phyloP scores from a whole-genome alignment of 1,140 invertebrate genomes.

The Drosophila chauvacae region DNA sequence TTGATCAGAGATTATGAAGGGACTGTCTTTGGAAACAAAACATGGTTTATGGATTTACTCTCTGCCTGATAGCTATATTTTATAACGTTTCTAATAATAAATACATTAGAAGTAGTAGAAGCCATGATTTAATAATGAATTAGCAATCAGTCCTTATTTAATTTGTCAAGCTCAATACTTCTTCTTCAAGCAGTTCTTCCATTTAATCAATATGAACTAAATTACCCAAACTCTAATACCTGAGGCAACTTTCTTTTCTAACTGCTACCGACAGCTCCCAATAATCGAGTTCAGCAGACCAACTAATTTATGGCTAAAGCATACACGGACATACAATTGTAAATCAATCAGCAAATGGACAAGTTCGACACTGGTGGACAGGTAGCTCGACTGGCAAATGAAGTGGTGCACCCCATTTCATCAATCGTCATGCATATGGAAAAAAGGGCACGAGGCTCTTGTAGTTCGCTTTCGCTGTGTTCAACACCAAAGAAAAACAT shows the following conservation, averaged over 20 bases:
- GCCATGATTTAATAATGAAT: neutral
- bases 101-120: neutral
- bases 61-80: too few relatives aligned
- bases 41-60: neutral
- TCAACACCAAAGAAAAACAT: neutral
- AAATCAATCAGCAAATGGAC: slow-evolving; percentile 70
- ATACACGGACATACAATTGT: slow-evolving; percentile 48
- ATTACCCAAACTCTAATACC: neutral
- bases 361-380: slow-evolving; percentile 33
- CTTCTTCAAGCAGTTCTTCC: neutral
- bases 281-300: slow-evolving; percentile 26
- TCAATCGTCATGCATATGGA: slow-evolving; percentile 20
- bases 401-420: slow-evolving; percentile 16
- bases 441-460: neutral
- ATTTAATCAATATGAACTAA: neutral
- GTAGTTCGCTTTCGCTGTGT: neutral
- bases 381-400: slow-evolving; percentile 20
- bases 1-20: slow-evolving; percentile 2
- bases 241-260: slow-evolving; percentile 10
- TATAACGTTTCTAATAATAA: neutral
- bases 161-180: neutral
- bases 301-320: slow-evolving; percentile 53
- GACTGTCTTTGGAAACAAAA: neutral
- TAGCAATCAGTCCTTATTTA: neutral
- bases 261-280: slow-evolving; percentile 21